Percentiles rank a stretch among this genome's conserved stretches.
These are phyloP conservation scores for Decapterus maruadsi DNA, from an alignment of 2,797 vertebrate genomes.

Conservation along the genomic window DNA sequence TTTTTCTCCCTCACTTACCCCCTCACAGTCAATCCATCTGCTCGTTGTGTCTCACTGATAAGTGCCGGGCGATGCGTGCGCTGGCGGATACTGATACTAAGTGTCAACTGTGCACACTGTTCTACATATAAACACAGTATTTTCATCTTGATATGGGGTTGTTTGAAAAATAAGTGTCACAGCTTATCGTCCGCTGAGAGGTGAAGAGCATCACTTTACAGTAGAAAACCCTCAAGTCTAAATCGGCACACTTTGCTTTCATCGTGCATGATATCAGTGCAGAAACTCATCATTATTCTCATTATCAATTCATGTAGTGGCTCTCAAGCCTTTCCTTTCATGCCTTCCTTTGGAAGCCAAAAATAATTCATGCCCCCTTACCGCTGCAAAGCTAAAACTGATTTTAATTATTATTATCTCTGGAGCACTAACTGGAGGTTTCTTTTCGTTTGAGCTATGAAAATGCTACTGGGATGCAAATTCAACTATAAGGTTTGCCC, in stretches of 20 bases:
- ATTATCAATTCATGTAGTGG: constrained; percentile 4
- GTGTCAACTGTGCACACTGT: constrained; percentile 3
- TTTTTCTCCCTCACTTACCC: constrained; percentile 66
- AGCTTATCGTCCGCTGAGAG: background rate
- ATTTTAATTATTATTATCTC: background rate
- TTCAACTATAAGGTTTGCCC: background rate
- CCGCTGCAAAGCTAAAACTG: background rate
- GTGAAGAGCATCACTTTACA: background rate
- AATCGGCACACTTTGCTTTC: background rate
- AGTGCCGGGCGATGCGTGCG: constrained; percentile 39
- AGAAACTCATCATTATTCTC: constrained; percentile 13
- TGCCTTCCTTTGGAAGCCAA: constrained; percentile 5
- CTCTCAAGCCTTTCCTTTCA: background rate
- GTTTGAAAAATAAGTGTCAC: constrained; percentile 54
- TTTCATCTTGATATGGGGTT: constrained; percentile 53
- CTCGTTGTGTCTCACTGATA: constrained; percentile 59
- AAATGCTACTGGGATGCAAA: background rate
- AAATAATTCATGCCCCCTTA: background rate
- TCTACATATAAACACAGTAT: constrained; percentile 13
- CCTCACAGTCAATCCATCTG: constrained; percentile 76
- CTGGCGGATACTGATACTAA: constrained; percentile 29
- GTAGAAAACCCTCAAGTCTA: background rate
- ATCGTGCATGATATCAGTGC: background rate
- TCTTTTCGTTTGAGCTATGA: background rate
- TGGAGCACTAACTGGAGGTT: background rate